phyloP scores from a whole-genome alignment of 2,888 invertebrate genomes.

The Synergus gifuensis region DNA sequence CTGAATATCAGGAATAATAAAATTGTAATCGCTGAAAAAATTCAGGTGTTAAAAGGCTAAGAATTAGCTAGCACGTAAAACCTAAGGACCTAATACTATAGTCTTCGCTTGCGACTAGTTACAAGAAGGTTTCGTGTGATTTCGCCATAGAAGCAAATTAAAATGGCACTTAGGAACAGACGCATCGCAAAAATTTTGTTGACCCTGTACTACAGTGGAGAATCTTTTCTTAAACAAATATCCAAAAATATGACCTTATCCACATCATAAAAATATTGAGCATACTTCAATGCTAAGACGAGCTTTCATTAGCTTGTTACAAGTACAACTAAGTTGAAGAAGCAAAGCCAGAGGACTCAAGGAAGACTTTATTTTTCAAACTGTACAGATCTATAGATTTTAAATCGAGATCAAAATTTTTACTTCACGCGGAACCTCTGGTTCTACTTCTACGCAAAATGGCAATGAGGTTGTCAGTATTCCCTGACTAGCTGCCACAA shows the following conservation, averaged over 20 bases:
- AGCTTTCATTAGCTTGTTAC: not conserved
- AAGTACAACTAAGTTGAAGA: not conserved
- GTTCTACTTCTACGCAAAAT: not conserved
- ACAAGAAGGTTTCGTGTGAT: conserved; percentile 7
- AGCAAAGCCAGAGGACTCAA: not conserved
- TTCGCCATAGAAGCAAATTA: not conserved
- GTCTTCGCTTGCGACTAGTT: conserved; percentile 57
- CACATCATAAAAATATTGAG: not conserved
- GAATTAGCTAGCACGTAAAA: not conserved
- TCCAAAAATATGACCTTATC: not conserved
- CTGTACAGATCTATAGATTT: not conserved
- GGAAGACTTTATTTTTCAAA: not conserved
- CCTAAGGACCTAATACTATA: not conserved
- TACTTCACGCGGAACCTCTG: conserved; percentile 15
- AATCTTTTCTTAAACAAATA: not conserved
- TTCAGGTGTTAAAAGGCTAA: not conserved
- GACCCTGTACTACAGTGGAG: not conserved
- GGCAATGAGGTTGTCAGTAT: conserved; percentile 46
- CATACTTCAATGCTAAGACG: not conserved
- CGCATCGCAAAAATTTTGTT: not conserved
- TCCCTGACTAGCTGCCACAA: conserved; percentile 65
- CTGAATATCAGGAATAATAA: too few species aligned
- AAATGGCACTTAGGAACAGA: not conserved
- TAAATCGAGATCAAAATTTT: not conserved
- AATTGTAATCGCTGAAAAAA: too few species aligned